Evolutionary conservation across 2,797 vertebrate genomes (phyloP), one percentile per base, ranked within the genome.

Genomic region (Trachurus trachurus): DNA sequence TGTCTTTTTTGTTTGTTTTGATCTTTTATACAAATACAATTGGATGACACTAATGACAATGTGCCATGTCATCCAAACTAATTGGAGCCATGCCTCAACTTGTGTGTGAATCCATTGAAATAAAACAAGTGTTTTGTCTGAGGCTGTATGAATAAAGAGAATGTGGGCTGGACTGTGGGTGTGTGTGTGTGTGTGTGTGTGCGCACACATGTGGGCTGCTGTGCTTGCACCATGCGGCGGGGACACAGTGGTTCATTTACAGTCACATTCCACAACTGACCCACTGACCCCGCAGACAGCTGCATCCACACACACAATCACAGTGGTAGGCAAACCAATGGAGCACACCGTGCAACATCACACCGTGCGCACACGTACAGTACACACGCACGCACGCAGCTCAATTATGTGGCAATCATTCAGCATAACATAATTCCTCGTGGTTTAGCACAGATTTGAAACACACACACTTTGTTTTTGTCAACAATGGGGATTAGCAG

Each of bases 241-340:
- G 76, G 78, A 93, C 88, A 93, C 87, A 88, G 84, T 85, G 83
- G 78, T 85, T 81, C 80, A 87, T 94, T 93, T 88, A 91, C 82
- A 83, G 81, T 80, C 44, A 1, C 90, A 93, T 92, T 93, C 88
- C 90, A 89, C 61, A 26, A 86, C 80, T 78, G 81, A 89, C 86
- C 88, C 81, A 66, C 75, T 91, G 90, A 92, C 89, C 87, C 81
- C 67, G 50, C 63, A 71, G 76, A 86, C 92, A 92, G 89, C 93
- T 87, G 88, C 76, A 68, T 8, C 34, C 65, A 42, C 66, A 73
- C 71, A 54, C 54, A 45, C 37, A 34, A 34, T 80, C 62, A 49
- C 54, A 54, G 21, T 52, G 50, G 50, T 22, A 22, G n/a, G 50
- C 40, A 47, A 65, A 21, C 21, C 21, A 61, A 40, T 60, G 3